These are phyloP conservation scores for Botia almorhae DNA, from an alignment of 2,797 vertebrate genomes.

Conservation along the genomic window DNA sequence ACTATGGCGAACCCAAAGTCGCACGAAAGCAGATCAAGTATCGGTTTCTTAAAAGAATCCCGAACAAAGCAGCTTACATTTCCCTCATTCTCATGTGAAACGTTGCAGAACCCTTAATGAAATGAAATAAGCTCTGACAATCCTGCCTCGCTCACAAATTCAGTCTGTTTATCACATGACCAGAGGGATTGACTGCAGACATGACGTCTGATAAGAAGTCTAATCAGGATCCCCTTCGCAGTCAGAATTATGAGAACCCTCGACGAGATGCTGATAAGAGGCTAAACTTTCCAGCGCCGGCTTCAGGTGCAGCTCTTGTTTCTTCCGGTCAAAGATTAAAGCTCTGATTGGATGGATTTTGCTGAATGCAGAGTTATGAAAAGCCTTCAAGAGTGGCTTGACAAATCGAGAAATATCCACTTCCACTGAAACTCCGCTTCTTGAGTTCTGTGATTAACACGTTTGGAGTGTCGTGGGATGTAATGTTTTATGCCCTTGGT, in stretches of 20 bases:
- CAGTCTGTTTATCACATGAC: slow-evolving; percentile 48
- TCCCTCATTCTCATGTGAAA: slow-evolving; percentile 39
- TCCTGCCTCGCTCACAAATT: slow-evolving; percentile 41
- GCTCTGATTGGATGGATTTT: slow-evolving; percentile 6
- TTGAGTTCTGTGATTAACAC: not conserved
- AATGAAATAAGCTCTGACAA: slow-evolving; percentile 54
- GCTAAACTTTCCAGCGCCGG: slow-evolving; percentile 35
- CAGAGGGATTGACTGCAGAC: slow-evolving; percentile 47
- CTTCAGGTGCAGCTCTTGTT: slow-evolving; percentile 3
- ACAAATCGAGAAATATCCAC: slow-evolving; percentile 10
- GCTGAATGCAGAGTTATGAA: slow-evolving; percentile 13
- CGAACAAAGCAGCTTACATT: slow-evolving; percentile 53
- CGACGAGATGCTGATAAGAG: slow-evolving; percentile 38
- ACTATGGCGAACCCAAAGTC: slow-evolving; percentile 18
- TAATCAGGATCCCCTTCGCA: slow-evolving; percentile 34
- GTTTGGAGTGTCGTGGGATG: not conserved
- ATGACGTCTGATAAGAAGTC: slow-evolving; percentile 32
- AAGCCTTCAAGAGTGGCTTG: not conserved
- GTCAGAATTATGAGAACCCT: slow-evolving; percentile 46
- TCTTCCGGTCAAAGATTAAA: slow-evolving; percentile 21
- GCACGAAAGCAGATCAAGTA: slow-evolving; percentile 40
- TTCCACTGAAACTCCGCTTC: not conserved
- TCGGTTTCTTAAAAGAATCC: slow-evolving; percentile 51
- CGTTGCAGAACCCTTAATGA: slow-evolving; percentile 58
- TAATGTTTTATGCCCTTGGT: not conserved